Conservation (phyloP, 2,888 invertebrate genomes). For the Leucoma salicis region DNA sequence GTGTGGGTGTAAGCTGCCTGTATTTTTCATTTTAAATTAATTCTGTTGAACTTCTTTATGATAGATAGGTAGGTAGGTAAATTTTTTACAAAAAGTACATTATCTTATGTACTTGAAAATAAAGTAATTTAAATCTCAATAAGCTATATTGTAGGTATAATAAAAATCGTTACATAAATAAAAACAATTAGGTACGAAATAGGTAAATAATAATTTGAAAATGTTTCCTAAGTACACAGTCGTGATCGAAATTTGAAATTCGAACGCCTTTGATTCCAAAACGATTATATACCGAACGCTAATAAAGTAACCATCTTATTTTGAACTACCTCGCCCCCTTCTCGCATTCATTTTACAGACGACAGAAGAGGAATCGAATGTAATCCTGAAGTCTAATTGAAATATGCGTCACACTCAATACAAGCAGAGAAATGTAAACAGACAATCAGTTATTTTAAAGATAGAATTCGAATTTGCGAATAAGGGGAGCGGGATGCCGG, state of each 20-base stretch:
- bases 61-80: too few species aligned
- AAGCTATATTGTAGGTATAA: too few species aligned
- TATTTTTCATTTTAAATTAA: not conserved
- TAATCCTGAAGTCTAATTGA: conserved; percentile 45
- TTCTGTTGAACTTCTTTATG: too few species aligned
- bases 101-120: too few species aligned
- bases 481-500: conserved; percentile 33
- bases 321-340: conserved; percentile 35
- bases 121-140: too few species aligned
- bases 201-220: conserved; percentile 57
- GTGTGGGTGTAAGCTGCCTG: conserved; percentile 2
- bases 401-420: conserved; percentile 68
- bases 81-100: too few species aligned
- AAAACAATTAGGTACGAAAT: too few species aligned
- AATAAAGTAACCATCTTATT: conserved; percentile 61
- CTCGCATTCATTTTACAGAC: conserved; percentile 16
- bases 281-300: conserved; percentile 63
- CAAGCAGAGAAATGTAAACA: conserved; percentile 75
- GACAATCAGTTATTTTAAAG: conserved; percentile 77
- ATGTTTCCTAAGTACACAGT: conserved; percentile 60
- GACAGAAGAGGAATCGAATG: conserved; percentile 25
- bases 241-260: conserved; percentile 49
- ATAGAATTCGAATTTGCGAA: conserved; percentile 61
- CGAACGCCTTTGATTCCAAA: conserved; percentile 62
- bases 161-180: conserved; percentile 12